Conservation (phyloP, 2,113 vertebrate genomes). For the Chloropsis cyanopogon region DNA sequence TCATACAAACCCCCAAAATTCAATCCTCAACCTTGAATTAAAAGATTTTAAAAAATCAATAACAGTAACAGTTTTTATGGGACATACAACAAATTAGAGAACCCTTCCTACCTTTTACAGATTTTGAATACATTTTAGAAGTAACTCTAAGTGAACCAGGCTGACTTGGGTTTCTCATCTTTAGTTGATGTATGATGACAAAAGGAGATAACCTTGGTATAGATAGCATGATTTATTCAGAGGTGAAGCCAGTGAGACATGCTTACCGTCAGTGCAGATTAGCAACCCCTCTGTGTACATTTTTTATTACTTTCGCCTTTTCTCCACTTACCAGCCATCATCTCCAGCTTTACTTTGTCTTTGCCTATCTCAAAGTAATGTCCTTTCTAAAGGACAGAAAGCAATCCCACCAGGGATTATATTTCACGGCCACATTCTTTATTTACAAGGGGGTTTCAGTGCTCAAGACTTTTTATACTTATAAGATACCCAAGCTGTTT, state of each 20-base stretch:
- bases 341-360: background rate
- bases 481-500: background rate
- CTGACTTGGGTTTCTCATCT: conserved; percentile 22
- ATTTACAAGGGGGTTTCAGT: conserved; percentile 35
- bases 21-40: background rate
- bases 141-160: background rate
- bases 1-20: background rate
- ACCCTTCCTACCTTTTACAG: background rate
- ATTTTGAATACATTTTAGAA: background rate
- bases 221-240: conserved; percentile 59
- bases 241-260: background rate
- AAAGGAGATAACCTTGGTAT: conserved; percentile 42
- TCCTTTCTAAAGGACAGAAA: conserved; percentile 31
- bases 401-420: background rate
- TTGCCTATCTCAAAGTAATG: background rate
- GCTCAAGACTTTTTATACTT: conserved; percentile 3
- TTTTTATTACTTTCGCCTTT: conserved; percentile 50
- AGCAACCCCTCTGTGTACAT: background rate
- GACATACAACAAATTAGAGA: background rate
- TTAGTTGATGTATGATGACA: conserved; percentile 39
- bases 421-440: conserved; percentile 49
- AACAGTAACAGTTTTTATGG: background rate
- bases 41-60: background rate
- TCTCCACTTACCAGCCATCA: background rate
- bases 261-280: background rate